phyloP scores from a whole-genome alignment of 2,888 invertebrate genomes.

The Eupsilia transversa region DNA sequence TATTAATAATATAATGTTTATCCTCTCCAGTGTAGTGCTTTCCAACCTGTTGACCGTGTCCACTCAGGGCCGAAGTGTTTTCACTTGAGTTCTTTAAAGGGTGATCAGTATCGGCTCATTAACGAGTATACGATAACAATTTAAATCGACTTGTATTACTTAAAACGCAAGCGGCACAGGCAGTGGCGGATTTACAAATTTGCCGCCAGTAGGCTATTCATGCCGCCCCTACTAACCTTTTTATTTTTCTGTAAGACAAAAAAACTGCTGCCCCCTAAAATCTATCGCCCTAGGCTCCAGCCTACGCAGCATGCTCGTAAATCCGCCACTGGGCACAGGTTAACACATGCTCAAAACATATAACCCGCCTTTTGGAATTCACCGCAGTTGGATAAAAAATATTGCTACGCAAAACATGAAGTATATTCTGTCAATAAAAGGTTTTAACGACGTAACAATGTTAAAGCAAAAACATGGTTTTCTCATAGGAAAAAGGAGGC shows the following conservation, averaged over 20 bases:
- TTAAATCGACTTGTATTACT: background rate
- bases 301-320: too few relatives aligned
- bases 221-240: too few relatives aligned
- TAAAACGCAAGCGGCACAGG: too few relatives aligned
- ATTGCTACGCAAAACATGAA: background rate
- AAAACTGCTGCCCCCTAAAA: too few relatives aligned
- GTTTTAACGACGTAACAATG: too few relatives aligned
- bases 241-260: too few relatives aligned
- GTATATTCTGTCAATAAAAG: background rate
- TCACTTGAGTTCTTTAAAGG: conserved; percentile 30
- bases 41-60: conserved; percentile 51
- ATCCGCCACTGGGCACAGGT: too few relatives aligned
- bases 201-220: too few relatives aligned
- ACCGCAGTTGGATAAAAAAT: background rate
- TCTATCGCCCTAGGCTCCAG: too few relatives aligned
- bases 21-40: conserved; percentile 26
- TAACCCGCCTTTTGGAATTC: background rate
- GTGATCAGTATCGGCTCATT: conserved; percentile 17
- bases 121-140: background rate
- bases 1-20: conserved; percentile 27
- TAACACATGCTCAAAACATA: too few relatives aligned
- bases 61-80: conserved; percentile 49
- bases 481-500: too few relatives aligned
- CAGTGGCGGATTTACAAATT: too few relatives aligned
- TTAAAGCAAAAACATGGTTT: background rate